Percentiles rank a stretch among this genome's conserved stretches.
These are phyloP conservation scores for Ethmia dodecea DNA, from an alignment of 2,888 invertebrate species.

Conservation along the genomic window DNA sequence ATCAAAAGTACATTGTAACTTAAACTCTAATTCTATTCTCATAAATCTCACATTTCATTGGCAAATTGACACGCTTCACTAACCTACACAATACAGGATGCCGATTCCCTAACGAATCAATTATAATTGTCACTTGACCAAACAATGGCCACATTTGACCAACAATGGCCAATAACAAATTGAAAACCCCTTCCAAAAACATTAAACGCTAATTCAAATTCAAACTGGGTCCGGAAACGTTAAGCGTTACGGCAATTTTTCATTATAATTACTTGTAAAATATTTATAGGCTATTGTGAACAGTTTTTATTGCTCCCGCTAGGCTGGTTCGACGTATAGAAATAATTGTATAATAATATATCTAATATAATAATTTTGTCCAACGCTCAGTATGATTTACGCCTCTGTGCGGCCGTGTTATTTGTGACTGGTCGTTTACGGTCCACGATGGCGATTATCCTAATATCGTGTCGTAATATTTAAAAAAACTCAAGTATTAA, in stretches of 20 bases:
- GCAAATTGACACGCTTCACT: constrained; percentile 3
- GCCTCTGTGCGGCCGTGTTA: constrained; percentile 24
- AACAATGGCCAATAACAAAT: constrained; percentile 43
- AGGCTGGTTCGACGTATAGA: constrained; percentile 15
- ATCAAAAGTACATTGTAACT: too few relatives aligned
- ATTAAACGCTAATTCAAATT: constrained; percentile 44
- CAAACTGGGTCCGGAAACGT: constrained; percentile 50
- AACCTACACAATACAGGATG: constrained; percentile 16
- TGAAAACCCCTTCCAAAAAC: constrained; percentile 35
- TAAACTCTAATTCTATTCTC: too few relatives aligned
- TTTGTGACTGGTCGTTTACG: too few relatives aligned
- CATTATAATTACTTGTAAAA: constrained; percentile 68
- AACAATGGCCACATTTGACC: too few relatives aligned
- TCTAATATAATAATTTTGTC: constrained; percentile 55
- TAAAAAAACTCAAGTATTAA: too few relatives aligned
- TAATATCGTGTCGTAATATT: too few relatives aligned
- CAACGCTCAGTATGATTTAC: constrained; percentile 27
- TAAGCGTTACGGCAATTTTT: constrained; percentile 53
- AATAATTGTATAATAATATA: constrained; percentile 45
- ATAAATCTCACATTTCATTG: too few relatives aligned
- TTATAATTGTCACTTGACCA: constrained; percentile 9
- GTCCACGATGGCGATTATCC: too few relatives aligned
- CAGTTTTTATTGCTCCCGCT: constrained; percentile 42
- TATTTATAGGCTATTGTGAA: constrained; percentile 66
- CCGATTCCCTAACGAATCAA: constrained; percentile 14